phyloP scores from a whole-genome alignment of 2,113 vertebrate genomes.

The Amphiprion percula region DNA sequence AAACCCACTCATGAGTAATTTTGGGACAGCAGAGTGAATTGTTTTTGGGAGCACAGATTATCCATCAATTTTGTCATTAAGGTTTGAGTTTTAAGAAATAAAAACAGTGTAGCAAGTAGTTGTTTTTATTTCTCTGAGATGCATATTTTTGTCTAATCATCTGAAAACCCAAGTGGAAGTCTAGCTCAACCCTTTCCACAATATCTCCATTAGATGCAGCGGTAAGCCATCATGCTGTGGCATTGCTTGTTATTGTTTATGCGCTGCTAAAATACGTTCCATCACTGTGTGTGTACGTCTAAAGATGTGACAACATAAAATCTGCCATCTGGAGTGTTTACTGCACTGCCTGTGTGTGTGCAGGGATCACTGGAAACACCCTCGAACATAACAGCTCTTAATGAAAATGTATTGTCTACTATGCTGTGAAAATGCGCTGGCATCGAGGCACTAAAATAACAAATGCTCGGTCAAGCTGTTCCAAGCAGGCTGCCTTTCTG shows the following conservation, averaged over 20 bases:
- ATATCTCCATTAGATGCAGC: no score
- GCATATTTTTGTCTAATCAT: no score
- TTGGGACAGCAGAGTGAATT: no score
- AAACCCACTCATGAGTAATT: no score
- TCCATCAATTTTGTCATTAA: no score
- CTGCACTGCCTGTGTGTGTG: background rate
- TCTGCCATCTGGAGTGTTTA: slow-evolving; percentile 18
- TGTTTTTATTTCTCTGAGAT: no score
- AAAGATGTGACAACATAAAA: slow-evolving; percentile 19
- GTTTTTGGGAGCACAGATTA: no score
- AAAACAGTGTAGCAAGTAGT: no score
- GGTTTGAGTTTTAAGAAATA: no score
- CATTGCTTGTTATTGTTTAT: slow-evolving; percentile 29
- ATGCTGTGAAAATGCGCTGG: slow-evolving; percentile 35
- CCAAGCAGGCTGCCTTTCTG: slow-evolving; percentile 11
- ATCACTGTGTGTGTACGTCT: slow-evolving; percentile 6
- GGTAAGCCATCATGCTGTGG: background rate
- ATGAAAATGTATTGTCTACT: slow-evolving; percentile 35
- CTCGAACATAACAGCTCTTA: slow-evolving; percentile 25
- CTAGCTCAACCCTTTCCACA: no score
- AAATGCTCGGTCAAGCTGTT: slow-evolving; percentile 64
- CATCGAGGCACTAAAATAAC: slow-evolving; percentile 40
- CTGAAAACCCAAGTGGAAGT: no score
- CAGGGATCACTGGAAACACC: slow-evolving; percentile 24
- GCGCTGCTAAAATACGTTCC: slow-evolving; percentile 2